A percentile compares a stretch with the other conserved stretches of the same genome.
Evolutionary conservation across 2,113 vertebrate species (phyloP).

Genomic region (Alligator sinensis): DNA sequence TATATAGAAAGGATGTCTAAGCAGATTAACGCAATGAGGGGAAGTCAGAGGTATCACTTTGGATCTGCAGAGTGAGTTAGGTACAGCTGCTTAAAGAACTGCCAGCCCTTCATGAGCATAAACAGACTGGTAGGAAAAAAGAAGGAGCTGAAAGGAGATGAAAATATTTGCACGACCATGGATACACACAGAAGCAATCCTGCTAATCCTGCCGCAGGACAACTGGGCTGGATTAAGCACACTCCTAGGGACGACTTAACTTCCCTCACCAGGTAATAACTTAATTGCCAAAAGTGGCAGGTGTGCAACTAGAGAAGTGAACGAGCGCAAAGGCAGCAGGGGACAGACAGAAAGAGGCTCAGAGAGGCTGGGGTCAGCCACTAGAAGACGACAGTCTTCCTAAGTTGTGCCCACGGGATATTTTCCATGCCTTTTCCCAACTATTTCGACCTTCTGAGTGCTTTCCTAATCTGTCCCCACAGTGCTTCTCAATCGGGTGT

Average conservation of each 20-base stretch:
- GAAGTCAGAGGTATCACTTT: not conserved
- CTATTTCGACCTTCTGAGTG: not conserved
- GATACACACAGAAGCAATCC: not conserved
- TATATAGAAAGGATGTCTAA: accelerated
- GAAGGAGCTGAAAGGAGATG: not conserved
- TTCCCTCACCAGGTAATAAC: not conserved
- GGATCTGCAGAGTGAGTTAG: not conserved
- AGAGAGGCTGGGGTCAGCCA: not conserved
- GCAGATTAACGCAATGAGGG: accelerated
- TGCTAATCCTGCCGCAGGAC: not conserved
- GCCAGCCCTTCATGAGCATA: not conserved
- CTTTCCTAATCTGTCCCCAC: not conserved
- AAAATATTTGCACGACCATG: not conserved
- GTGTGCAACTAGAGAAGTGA: not conserved
- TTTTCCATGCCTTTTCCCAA: not conserved
- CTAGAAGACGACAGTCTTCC: not conserved
- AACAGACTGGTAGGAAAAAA: not conserved
- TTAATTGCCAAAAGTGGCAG: not conserved
- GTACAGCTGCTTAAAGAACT: not conserved
- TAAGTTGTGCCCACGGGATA: not conserved
- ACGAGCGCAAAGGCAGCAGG: not conserved
- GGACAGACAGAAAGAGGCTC: not conserved
- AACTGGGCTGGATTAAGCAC: not conserved
- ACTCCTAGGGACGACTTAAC: not conserved
- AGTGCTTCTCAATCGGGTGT: not conserved